Evolutionary conservation across 2,797 vertebrate species (phyloP), one percentile per base, ranked within the genome.

Genomic region (Synanceia verrucosa): DNA sequence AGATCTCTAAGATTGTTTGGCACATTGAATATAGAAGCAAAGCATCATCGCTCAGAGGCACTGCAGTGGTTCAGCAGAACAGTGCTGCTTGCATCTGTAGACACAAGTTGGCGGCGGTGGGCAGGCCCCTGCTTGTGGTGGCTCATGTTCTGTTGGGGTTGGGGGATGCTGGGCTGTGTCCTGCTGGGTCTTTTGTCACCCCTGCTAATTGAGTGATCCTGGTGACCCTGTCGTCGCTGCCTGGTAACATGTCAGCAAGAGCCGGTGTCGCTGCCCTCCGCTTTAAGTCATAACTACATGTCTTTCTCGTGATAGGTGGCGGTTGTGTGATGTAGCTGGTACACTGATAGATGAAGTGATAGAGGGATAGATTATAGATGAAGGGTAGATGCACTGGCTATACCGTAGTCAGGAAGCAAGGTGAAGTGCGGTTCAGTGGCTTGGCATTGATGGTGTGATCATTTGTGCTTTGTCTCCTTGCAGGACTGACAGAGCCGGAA

Each of bases 171-270:
- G 34, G 46, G 67, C 75, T 59, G 56, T 68, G 80, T 83, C 86
- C 88, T 79, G 84, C 85, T 88, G 86, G 73, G 76, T 83, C 86
- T 87, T 92, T 94, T 93, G 91, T 93, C 91, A 89, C 79, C 60
- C 82, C 82, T 81, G 86, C 89, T 93, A 91, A 92, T 89, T 93
- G 91, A 92, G 84, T 86, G 87, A 91, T 90, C 87, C 33, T 78
- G 70, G 75, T 89, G 91, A 94, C 91, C 93, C 80, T 73, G 74
- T 69, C 69, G 50, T 80, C 34, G 67, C 85, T 81, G 87, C 80
- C 65, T 84, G 80, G 74, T 90, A 88, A 89, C 86, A 82, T 65
- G 75, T 88, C 81, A 84, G 78, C 83, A 82, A 82, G 83, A 90
- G 73, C 61, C 61, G 60, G 79, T 78, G 79, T 81, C 44, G n/a